These are phyloP conservation scores for Paralichthys olivaceus DNA, from an alignment of 2,113 vertebrate species.

Conservation along the genomic window DNA sequence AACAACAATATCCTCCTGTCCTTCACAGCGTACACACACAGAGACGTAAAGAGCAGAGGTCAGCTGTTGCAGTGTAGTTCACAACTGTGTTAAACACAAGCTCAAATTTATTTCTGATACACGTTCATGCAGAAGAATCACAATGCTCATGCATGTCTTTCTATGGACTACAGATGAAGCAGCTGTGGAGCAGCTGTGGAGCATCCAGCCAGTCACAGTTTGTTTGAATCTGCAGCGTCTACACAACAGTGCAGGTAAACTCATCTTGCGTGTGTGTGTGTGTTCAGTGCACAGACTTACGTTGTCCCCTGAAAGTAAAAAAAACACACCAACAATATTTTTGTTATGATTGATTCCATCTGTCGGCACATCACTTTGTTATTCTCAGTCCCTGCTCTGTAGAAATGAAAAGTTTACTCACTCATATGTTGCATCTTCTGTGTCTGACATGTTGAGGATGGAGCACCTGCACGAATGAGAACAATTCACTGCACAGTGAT, in stretches of 20 bases:
- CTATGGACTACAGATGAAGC: background rate
- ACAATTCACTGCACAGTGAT: background rate
- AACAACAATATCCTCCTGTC: conserved; percentile 38
- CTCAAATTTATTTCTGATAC: conserved; percentile 5
- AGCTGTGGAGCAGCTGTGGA: background rate
- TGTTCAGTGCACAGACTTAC: conserved; percentile 79
- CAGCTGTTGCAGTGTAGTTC: background rate
- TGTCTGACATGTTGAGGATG: conserved; percentile 87
- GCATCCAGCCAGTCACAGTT: conserved; percentile 25
- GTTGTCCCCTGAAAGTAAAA: conserved; percentile 84
- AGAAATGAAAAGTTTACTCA: conserved; percentile 80
- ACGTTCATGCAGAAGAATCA: conserved; percentile 26
- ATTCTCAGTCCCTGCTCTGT: background rate
- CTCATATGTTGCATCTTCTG: conserved; percentile 86
- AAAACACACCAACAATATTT: conserved; percentile 34
- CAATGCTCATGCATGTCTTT: background rate
- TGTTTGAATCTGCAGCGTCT: conserved; percentile 14
- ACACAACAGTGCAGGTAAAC: background rate
- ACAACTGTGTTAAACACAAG: background rate
- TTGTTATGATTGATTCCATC: conserved; percentile 12
- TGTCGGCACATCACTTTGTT: background rate
- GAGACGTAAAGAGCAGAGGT: conserved; percentile 14
- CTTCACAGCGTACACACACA: conserved; percentile 3
- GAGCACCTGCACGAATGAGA: conserved; percentile 52
- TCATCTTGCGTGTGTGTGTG: conserved; percentile 7